Evolutionary conservation across 2,888 invertebrate genomes (phyloP).

Genomic region (Drosophila falleni): DNA sequence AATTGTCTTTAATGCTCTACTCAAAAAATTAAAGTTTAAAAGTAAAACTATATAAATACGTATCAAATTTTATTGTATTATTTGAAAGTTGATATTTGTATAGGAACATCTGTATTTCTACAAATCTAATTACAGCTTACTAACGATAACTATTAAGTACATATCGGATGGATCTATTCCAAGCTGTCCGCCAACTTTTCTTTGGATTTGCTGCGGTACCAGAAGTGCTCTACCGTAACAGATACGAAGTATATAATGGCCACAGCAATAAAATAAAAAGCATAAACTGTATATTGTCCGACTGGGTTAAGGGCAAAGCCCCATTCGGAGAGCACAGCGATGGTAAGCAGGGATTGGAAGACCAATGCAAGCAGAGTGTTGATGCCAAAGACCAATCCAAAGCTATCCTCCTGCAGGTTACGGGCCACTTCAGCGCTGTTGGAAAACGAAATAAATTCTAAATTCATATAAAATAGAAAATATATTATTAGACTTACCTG

Average conservation of each 20-base stretch:
- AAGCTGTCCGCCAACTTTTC: conserved; percentile 45
- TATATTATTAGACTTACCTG: conserved; percentile 64
- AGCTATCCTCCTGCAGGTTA: conserved; percentile 92
- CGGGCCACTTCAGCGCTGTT: conserved; percentile 94
- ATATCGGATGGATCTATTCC: conserved; percentile 37
- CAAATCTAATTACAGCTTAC: not conserved
- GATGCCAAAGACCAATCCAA: conserved; percentile 95
- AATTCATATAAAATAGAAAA: no score
- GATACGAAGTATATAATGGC: conserved; percentile 79
- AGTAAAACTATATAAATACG: no score
- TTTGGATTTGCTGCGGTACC: conserved; percentile 21
- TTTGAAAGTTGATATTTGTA: conserved; percentile 5
- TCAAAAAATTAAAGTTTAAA: no score
- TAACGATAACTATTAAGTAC: conserved; percentile 42
- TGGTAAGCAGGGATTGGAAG: conserved; percentile 92
- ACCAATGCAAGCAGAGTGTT: conserved; percentile 93
- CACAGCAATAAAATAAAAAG: conserved; percentile 83
- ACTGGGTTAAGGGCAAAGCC: conserved; percentile 78
- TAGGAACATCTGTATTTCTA: conserved; percentile 6
- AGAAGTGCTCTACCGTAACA: conserved; percentile 74
- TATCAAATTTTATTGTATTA: not conserved
- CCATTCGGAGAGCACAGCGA: conserved; percentile 80
- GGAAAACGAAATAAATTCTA: conserved; percentile 12
- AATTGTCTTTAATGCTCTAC: no score
- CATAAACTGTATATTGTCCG: conserved; percentile 83